phyloP scores from a whole-genome alignment of 2,888 invertebrate genomes.

The Leucophenga montana region DNA sequence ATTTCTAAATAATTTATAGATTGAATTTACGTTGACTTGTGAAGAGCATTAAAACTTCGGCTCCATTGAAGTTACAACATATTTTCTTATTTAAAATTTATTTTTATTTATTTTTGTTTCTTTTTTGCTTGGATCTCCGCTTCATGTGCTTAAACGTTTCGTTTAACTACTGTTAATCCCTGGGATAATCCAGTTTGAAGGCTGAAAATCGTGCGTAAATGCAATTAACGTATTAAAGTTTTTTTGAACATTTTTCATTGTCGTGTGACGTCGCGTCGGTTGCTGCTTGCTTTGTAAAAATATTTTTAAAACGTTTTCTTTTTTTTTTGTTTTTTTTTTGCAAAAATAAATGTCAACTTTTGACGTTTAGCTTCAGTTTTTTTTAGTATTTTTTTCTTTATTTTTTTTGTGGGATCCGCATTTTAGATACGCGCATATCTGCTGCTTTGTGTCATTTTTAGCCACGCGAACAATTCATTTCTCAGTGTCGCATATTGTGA shows the following conservation, averaged over 20 bases:
- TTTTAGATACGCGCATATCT: no score
- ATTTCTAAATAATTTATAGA: no score
- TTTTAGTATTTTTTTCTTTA: no score
- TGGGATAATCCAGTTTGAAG: conserved; percentile 56
- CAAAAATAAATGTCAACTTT: conserved; percentile 25
- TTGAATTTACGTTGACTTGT: no score
- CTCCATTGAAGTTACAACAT: not conserved
- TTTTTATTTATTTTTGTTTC: no score
- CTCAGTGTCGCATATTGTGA: not conserved
- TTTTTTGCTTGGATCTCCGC: no score
- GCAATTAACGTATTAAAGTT: conserved; percentile 59
- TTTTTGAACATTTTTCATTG: conserved; percentile 26
- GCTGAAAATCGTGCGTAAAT: conserved; percentile 61
- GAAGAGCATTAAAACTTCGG: no score
- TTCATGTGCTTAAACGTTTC: conserved; percentile 55
- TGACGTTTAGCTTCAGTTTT: conserved; percentile 2
- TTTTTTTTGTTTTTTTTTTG: conserved; percentile 10
- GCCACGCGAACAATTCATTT: conserved; percentile 42
- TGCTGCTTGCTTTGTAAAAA: not conserved
- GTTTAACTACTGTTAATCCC: conserved; percentile 65
- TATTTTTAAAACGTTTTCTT: not conserved
- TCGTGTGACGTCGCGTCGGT: not conserved
- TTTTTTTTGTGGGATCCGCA: no score
- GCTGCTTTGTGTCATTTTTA: conserved; percentile 32
- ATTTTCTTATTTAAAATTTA: no score